A percentile compares a stretch with the other conserved stretches of the same genome.
Conservation (phyloP, 2,888 invertebrate species). For the Baronia brevicornis region DNA sequence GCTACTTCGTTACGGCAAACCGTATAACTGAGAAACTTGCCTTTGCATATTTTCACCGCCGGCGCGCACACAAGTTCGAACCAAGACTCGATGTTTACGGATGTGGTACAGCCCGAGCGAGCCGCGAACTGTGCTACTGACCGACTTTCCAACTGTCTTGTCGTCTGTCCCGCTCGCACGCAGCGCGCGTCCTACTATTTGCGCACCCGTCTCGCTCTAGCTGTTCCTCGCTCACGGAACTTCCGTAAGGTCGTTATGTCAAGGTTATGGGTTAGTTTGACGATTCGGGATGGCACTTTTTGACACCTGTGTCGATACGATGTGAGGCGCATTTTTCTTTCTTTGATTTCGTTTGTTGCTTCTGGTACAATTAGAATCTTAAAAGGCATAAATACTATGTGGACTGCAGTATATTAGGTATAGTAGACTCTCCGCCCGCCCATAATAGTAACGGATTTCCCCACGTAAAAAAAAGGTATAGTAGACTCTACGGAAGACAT, state of each 20-base stretch:
- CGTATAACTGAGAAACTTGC: too few species aligned
- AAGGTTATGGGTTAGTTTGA: conserved; percentile 45
- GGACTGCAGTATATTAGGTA: too few species aligned
- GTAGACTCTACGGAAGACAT: too few species aligned
- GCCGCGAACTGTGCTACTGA: conserved; percentile 41
- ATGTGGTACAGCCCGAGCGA: conserved; percentile 35
- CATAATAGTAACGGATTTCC: too few species aligned
- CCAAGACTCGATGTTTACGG: conserved; percentile 37
- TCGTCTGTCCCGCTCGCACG: conserved; percentile 26
- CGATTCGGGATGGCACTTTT: conserved; percentile 14
- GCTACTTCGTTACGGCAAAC: too few species aligned
- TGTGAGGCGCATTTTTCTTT: too few species aligned
- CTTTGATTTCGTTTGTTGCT: too few species aligned
- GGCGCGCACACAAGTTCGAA: conserved; percentile 17
- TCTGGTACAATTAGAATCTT: too few species aligned
- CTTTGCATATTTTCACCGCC: conserved; percentile 7
- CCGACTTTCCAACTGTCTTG: conserved; percentile 46
- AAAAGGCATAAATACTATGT: too few species aligned
- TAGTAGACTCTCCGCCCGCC: too few species aligned
- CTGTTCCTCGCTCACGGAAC: conserved; percentile 20
- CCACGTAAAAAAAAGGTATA: too few species aligned
- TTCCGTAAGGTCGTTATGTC: conserved; percentile 39
- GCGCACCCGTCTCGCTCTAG: conserved; percentile 15
- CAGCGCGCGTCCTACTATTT: conserved; percentile 15
- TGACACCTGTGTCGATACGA: conserved; percentile 5